These are phyloP conservation scores for Asobara japonica DNA, from an alignment of 1,140 invertebrate genomes.

Conservation along the genomic window DNA sequence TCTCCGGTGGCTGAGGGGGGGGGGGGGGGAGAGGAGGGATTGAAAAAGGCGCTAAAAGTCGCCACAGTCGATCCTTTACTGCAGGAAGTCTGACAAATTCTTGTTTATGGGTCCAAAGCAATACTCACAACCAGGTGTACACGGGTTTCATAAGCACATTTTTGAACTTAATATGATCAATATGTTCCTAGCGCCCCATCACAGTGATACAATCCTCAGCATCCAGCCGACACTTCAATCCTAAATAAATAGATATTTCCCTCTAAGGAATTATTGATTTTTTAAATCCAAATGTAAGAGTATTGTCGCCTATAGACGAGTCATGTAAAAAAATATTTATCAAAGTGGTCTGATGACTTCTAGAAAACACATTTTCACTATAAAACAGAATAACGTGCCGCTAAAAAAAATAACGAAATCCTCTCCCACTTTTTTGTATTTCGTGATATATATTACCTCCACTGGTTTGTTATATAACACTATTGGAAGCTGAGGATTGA, in stretches of 20 bases:
- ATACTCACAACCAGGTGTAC: constrained; percentile 44
- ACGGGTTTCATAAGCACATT: background rate
- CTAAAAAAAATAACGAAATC: background rate
- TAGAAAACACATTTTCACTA: background rate
- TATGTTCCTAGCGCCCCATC: background rate
- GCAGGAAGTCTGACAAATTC: constrained; percentile 60
- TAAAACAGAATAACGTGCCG: background rate
- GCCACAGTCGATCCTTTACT: constrained; percentile 5
- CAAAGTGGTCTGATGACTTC: background rate
- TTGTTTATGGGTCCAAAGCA: constrained; percentile 47
- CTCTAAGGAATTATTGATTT: background rate
- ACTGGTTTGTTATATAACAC: background rate
- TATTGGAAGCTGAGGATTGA: background rate
- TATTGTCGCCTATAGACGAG: background rate
- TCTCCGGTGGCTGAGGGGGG: too few relatives aligned
- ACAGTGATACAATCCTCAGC: background rate
- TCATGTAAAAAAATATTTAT: constrained; percentile 29
- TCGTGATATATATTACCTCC: background rate
- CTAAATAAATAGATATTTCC: constrained; percentile 26
- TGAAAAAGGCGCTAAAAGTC: constrained; percentile 29
- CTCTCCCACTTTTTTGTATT: background rate
- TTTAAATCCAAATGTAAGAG: background rate
- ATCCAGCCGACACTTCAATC: constrained; percentile 4
- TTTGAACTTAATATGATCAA: background rate
- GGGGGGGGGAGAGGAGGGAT: background rate